Evolutionary conservation across 1,140 invertebrate species (phyloP), one percentile per base, ranked within the genome.

Genomic region (Glomeris maerens): DNA sequence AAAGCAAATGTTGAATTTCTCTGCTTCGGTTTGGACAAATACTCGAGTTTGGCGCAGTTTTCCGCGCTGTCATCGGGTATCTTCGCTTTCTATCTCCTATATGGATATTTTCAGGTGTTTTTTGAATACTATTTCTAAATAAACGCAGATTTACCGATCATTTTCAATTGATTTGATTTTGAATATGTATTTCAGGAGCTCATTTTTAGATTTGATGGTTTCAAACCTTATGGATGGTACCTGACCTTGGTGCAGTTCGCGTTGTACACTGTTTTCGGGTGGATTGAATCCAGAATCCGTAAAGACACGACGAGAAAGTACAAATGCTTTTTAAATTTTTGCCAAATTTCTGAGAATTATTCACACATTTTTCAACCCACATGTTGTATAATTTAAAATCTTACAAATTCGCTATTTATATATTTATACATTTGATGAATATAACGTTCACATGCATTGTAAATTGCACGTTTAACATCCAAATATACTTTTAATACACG

Each of bases 211-310:
- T 70, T 87, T 1, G 79, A 88, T 49, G 89, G 85, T 49, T 88
- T 93, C 57, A 81, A 84, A 63, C 80, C 83, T 14, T 88, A 81
- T 64, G 90, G 90, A 41, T 89, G 90, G 80, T 95, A 89, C 64
- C 73, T 96, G 51, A 96, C 92, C 3, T 71, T 94, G 40, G 71
- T 94, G 20, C 92, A 96, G 70, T 96, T 96, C 74, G 73, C 74
- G 7, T 84, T 80, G 59, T 96, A 95, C 62, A 78, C 79, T 28
- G 50, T 80, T 44, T 86, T 95, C 66, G 87, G 84, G 51, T 73
- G 80, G 52, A 60, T 80, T 27, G 90, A 95, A 69, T 78, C 78
- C 5, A 65, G 72, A 52, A 64, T 85, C 38, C 75, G 74, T 59
- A 73, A 75, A 54, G 74, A 78, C 47, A 74, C 69, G 47, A 66